Percentiles rank a stretch among this genome's conserved stretches.
Evolutionary conservation across 2,113 vertebrate species (phyloP).

Genomic region (Pachyramphus minor): DNA sequence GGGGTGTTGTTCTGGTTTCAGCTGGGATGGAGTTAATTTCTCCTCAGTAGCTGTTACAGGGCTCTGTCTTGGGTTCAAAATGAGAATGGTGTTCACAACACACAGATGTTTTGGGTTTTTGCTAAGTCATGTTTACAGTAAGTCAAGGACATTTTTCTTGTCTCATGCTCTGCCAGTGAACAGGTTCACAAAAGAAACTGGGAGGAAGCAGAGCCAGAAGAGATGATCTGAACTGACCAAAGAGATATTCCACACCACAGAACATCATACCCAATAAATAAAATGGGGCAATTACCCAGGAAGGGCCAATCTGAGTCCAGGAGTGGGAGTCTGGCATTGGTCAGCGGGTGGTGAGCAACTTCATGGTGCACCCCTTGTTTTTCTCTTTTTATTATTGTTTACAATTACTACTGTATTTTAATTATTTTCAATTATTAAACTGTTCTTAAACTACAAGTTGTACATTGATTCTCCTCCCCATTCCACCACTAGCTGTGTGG

Average conservation of each 20-base stretch:
- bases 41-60: not conserved
- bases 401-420: not conserved
- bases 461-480: not conserved
- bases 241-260: not conserved
- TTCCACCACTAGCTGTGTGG: not conserved
- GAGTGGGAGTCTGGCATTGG: rapidly evolving
- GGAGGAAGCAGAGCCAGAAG: not conserved
- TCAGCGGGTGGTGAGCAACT: not conserved
- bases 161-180: not conserved
- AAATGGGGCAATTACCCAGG: not conserved
- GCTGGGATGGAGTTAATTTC: not conserved
- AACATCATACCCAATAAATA: not conserved
- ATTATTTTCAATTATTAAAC: not conserved
- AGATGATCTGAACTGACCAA: not conserved
- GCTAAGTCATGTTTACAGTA: not conserved
- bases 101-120: not conserved
- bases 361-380: not conserved
- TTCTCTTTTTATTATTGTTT: not conserved
- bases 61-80: not conserved
- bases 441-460: not conserved
- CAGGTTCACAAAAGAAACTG: not conserved
- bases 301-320: rapidly evolving
- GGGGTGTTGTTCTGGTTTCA: not conserved
- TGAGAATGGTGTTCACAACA: not conserved
- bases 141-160: not conserved